Evolutionary conservation across 2,888 invertebrate genomes (phyloP).

Genomic region (Andrena chrysosceles): DNA sequence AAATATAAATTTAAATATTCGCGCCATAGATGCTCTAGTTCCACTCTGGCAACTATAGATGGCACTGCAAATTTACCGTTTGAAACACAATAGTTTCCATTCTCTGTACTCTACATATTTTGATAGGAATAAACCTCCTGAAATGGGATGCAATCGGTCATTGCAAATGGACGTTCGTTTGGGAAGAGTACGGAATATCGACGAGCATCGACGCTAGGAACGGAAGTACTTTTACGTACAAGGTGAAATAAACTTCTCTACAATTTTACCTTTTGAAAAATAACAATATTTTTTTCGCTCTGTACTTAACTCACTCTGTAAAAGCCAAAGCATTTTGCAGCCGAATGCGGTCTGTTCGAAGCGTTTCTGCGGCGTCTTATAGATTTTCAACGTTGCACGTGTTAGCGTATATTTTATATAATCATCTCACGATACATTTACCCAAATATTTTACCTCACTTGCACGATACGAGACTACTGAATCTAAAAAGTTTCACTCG

Average conservation of each 20-base stretch:
- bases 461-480: too few species aligned
- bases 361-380: background rate
- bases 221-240: background rate
- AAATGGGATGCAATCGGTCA: slow-evolving; percentile 14
- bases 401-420: background rate
- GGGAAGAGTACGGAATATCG: slow-evolving; percentile 30
- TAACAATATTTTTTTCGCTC: slow-evolving; percentile 35
- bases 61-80: background rate
- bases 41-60: background rate
- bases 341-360: background rate
- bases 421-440: background rate
- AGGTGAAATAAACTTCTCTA: slow-evolving; percentile 57
- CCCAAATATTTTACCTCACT: background rate
- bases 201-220: slow-evolving; percentile 30
- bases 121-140: background rate
- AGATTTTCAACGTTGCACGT: background rate
- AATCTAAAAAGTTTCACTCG: background rate
- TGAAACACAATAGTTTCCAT: background rate
- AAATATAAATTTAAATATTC: too few species aligned
- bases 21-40: background rate
- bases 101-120: background rate
- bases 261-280: background rate
- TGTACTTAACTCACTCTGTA: background rate
- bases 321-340: background rate
- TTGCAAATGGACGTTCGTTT: slow-evolving; percentile 30